Base-by-base conservation (phyloP, 1,140 invertebrate species). In the Macrosteles quadrilineatus region DNA sequence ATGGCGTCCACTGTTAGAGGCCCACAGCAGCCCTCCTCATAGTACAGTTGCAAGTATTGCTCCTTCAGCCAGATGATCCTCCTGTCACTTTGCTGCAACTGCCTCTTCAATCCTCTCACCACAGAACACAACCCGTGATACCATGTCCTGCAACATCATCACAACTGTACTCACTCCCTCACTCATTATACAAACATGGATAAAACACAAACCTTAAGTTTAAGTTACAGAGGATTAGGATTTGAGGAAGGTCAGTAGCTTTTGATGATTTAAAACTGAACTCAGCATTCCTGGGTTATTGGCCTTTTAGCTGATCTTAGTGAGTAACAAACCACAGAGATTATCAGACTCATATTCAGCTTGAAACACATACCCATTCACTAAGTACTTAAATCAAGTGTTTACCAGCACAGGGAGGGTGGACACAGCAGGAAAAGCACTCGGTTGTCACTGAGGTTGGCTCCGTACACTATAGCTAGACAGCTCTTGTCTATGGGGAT, bases 1-100 rank as follows among this genome's bases (percentile, higher is more conserved):
- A 97, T 94, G 17, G 94, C 94, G 75, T 96, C 93, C 2, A 93
- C 92, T 11, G 94, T 94, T 40, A 93, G 89, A 2, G 94, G 95
- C 65, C 94, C 92, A 70, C 87, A 85, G 78, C 91, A 92, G 3
- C 89, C 89, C 75, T 92, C 89, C 74, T 96, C 93, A 79, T 92
- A 96, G 77, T 91, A 98, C 2, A 97, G 81, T 72, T 94, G 91
- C 12, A 89, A 84, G 82, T 97, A 98, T 75, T 96, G 94, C 73
- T 94, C 91, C 80, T 96, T 96, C 0, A 98, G 82, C 95, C 95
- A 98, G 29, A 91, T 85, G 23, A 96, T 85, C 76, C 94, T 86
- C 75, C 92, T 85, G 82, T 98, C 96, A 17, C 90, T 90, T 40
- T 94, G 83, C 73, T 89, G 85, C 25, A 91, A 87, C 76, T 94